Conservation (phyloP, 2,113 vertebrate genomes). For the Prionailurus viverrinus region DNA sequence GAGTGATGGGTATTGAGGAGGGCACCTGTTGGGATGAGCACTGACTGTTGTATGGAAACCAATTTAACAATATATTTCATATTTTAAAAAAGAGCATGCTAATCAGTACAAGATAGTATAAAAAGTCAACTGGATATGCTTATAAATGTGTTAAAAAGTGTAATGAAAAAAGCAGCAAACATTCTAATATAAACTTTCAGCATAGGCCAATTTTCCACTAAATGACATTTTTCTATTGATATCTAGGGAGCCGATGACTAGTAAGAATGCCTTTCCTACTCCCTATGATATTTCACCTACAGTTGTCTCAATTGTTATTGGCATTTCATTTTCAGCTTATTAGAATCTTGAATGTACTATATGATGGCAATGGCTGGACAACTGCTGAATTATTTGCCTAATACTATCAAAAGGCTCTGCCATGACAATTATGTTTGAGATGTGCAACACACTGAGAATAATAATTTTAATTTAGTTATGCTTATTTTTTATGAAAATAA, state of each 20-base stretch:
- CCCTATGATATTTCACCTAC: not conserved
- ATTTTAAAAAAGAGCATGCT: not conserved
- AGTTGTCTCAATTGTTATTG: slow-evolving; percentile 32
- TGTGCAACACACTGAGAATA: slow-evolving; percentile 33
- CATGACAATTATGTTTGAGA: slow-evolving; percentile 59
- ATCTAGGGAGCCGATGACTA: not conserved
- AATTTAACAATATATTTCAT: no score
- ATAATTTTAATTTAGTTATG: slow-evolving; percentile 39
- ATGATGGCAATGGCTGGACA: slow-evolving; percentile 65
- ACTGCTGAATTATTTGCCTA: slow-evolving; percentile 52
- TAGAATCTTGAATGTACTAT: slow-evolving; percentile 12
- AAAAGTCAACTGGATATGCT: not conserved
- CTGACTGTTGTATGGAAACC: no score
- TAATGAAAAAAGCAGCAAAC: not conserved
- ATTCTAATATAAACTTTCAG: slow-evolving; percentile 14
- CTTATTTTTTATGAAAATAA: slow-evolving; percentile 24
- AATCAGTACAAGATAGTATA: not conserved
- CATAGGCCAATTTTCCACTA: slow-evolving; percentile 29
- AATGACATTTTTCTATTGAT: not conserved
- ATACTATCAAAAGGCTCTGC: slow-evolving; percentile 59
- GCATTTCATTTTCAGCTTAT: slow-evolving; percentile 25
- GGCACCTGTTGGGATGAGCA: no score
- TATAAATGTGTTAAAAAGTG: not conserved
- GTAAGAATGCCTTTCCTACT: not conserved
- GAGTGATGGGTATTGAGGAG: no score